phyloP scores from a whole-genome alignment of 2,888 invertebrate genomes.

The Hymenopus coronatus region DNA sequence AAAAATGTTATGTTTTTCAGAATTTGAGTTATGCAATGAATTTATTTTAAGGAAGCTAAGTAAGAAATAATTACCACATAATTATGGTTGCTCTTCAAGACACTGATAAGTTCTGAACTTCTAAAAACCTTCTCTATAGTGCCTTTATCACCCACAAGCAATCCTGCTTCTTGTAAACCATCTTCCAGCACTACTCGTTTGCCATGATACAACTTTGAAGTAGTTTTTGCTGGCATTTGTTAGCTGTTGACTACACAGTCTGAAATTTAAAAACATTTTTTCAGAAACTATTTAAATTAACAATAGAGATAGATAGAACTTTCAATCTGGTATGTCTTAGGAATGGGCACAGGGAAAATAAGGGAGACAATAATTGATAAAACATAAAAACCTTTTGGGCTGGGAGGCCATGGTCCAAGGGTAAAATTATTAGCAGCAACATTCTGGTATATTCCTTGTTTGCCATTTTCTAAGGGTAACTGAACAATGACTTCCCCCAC shows the following conservation, averaged over 20 bases:
- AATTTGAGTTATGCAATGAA: not conserved
- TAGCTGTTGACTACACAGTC: not conserved
- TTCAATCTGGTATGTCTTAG: no score
- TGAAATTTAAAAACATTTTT: not conserved
- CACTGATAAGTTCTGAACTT: not conserved
- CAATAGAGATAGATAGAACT: no score
- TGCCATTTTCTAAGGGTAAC: no score
- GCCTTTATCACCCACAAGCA: slow-evolving; percentile 26
- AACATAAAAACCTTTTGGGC: no score
- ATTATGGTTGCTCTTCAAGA: not conserved
- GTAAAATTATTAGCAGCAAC: no score
- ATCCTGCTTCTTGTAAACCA: slow-evolving; percentile 27
- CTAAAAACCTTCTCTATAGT: slow-evolving; percentile 17
- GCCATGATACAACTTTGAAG: slow-evolving; percentile 22
- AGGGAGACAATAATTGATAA: no score
- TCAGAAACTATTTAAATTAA: not conserved
- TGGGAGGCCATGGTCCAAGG: no score
- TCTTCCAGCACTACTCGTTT: slow-evolving; percentile 26
- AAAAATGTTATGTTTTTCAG: no score
- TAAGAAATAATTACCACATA: not conserved
- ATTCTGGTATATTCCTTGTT: no score
- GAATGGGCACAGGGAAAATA: no score
- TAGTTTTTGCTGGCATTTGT: not conserved
- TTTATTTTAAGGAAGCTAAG: not conserved
- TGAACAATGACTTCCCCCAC: no score